phyloP scores from a whole-genome alignment of 2,888 invertebrate species.

The Parnassius glacialis region DNA sequence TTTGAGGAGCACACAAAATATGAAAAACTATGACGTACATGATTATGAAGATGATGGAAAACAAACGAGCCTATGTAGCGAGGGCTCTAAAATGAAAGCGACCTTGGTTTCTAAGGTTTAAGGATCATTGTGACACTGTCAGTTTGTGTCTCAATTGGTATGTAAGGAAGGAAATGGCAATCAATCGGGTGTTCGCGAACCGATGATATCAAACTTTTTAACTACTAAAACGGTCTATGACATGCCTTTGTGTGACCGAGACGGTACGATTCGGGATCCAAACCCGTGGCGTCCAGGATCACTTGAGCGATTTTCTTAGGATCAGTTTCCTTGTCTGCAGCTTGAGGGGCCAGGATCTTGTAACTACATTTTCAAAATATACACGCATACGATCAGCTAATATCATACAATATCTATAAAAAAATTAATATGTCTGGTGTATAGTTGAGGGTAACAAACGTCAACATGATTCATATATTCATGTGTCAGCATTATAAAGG shows the following conservation, averaged over 20 bases:
- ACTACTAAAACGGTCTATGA: slow-evolving; percentile 64
- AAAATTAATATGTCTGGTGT: slow-evolving; percentile 20
- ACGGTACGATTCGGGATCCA: slow-evolving; percentile 96
- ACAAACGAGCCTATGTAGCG: slow-evolving; percentile 63
- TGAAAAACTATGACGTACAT: slow-evolving; percentile 53
- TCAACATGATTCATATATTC: slow-evolving; percentile 25
- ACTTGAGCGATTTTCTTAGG: slow-evolving; percentile 91
- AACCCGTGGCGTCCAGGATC: slow-evolving; percentile 90
- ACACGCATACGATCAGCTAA: slow-evolving; percentile 70
- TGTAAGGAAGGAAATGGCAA: slow-evolving; percentile 54
- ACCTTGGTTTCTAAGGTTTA: slow-evolving; percentile 42
- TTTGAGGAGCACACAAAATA: slow-evolving; percentile 72
- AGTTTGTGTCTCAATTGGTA: slow-evolving; percentile 53
- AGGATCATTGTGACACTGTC: slow-evolving; percentile 41
- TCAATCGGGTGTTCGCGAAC: slow-evolving; percentile 47
- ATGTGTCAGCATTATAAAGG: slow-evolving; percentile 14
- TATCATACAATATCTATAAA: slow-evolving; percentile 34
- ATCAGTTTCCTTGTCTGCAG: slow-evolving; percentile 87
- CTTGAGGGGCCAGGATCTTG: slow-evolving; percentile 98
- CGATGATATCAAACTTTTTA: slow-evolving; percentile 54
- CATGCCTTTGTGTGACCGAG: slow-evolving; percentile 99
- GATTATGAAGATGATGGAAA: slow-evolving; percentile 44
- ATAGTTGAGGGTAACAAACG: slow-evolving; percentile 1
- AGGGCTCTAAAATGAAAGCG: slow-evolving; percentile 60
- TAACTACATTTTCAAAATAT: slow-evolving; percentile 87